Evolutionary conservation across 2,797 vertebrate species (phyloP).

Genomic region (Macrochelys suwanniensis): DNA sequence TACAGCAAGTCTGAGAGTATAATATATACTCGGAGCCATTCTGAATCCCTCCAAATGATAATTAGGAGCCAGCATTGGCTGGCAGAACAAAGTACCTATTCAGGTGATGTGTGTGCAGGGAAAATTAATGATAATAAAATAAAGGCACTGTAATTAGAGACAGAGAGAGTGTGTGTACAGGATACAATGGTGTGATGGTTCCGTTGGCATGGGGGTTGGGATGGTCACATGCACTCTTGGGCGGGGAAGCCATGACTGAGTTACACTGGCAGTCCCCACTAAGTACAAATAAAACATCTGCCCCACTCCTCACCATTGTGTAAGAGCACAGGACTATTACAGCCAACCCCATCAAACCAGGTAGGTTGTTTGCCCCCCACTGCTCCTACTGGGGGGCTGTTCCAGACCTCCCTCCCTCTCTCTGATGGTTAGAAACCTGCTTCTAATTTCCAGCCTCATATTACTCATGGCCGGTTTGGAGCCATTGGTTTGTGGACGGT

Average conservation of each 20-base stretch:
- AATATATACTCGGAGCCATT: not conserved
- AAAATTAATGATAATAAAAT: not conserved
- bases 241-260: accelerated
- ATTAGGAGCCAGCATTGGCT: too few species aligned
- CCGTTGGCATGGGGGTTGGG: not conserved
- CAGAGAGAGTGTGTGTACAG: too few species aligned
- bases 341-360: too few species aligned
- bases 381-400: too few species aligned
- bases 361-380: too few species aligned
- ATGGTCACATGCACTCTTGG: not conserved
- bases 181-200: not conserved
- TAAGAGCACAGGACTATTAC: too few species aligned
- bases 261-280: not conserved
- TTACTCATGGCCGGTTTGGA: too few species aligned
- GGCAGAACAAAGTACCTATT: not conserved
- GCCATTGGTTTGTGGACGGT: too few species aligned
- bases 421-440: too few species aligned
- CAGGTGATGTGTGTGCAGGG: not conserved
- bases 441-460: too few species aligned
- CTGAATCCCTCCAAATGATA: slow-evolving; percentile 8
- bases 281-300: not conserved
- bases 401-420: too few species aligned
- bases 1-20: not conserved
- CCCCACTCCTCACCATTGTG: too few species aligned
- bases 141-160: not conserved